Conservation (phyloP, 2,113 vertebrate genomes). For the Phaethornis superciliosus region DNA sequence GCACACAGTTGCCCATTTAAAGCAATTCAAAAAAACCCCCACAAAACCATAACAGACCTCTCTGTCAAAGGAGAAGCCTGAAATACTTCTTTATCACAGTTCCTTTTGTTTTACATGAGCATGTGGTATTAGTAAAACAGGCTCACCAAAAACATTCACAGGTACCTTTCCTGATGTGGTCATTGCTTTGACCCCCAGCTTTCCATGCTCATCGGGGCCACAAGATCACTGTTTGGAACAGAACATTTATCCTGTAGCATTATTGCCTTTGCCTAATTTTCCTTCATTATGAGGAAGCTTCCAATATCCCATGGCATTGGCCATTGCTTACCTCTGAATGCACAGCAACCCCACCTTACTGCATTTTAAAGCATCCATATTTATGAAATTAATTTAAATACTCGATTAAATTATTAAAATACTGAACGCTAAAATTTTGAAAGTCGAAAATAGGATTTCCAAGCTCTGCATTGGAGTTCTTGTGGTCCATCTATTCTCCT, state of each 20-base stretch:
- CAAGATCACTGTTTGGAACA: not conserved
- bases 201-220: not conserved
- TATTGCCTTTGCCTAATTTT: not conserved
- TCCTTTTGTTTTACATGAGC: not conserved
- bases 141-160: not conserved
- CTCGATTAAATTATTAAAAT: not conserved
- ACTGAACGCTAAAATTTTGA: not conserved
- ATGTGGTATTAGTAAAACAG: not conserved
- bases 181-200: not conserved
- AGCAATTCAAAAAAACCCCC: not conserved
- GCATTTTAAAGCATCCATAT: not conserved
- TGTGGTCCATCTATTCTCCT: not conserved
- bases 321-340: not conserved
- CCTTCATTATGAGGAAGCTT: not conserved
- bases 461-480: rapidly evolving
- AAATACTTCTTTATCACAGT: not conserved
- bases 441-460: not conserved
- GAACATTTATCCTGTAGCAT: not conserved
- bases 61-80: not conserved
- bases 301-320: not conserved
- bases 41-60: not conserved
- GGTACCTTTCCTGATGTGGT: rapidly evolving
- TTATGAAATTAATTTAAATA: not conserved
- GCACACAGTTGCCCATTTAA: not conserved
- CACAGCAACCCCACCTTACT: not conserved